Evolutionary conservation across 2,113 vertebrate species (phyloP).

Genomic region (Aplodontia rufa): DNA sequence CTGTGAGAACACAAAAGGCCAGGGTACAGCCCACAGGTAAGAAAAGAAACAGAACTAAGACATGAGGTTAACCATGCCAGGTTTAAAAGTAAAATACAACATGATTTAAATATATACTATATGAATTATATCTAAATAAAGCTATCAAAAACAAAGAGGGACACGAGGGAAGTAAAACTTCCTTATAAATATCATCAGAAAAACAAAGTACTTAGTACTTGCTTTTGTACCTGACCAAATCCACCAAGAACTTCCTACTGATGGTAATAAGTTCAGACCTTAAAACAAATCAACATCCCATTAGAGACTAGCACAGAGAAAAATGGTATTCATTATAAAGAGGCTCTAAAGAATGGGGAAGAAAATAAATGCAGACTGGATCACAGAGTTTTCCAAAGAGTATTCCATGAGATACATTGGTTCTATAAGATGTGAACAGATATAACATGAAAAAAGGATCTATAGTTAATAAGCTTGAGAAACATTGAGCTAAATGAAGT

Average conservation of each 20-base stretch:
- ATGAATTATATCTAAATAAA: slow-evolving; percentile 53
- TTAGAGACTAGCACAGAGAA: background rate
- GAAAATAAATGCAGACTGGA: slow-evolving; percentile 2
- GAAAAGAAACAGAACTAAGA: slow-evolving; percentile 45
- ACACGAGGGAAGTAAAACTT: background rate
- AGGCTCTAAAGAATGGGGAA: background rate
- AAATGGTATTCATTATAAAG: slow-evolving; percentile 8
- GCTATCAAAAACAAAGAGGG: background rate
- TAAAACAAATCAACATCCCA: background rate
- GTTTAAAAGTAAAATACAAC: slow-evolving; percentile 49
- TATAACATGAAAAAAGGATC: background rate
- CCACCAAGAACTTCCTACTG: background rate
- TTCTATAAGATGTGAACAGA: slow-evolving; percentile 20
- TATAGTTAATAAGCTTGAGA: slow-evolving; percentile 17
- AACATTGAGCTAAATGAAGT: slow-evolving; percentile 36
- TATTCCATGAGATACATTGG: background rate
- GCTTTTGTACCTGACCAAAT: background rate
- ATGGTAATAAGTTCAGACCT: background rate
- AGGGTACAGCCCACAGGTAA: background rate
- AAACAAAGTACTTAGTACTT: background rate
- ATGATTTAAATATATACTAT: background rate
- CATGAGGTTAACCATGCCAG: background rate
- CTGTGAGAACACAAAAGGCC: slow-evolving; percentile 34
- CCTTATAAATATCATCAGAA: slow-evolving; percentile 16
- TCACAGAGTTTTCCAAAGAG: slow-evolving; percentile 49